Conservation (phyloP, 2,113 vertebrate species). For the Panthera leo region DNA sequence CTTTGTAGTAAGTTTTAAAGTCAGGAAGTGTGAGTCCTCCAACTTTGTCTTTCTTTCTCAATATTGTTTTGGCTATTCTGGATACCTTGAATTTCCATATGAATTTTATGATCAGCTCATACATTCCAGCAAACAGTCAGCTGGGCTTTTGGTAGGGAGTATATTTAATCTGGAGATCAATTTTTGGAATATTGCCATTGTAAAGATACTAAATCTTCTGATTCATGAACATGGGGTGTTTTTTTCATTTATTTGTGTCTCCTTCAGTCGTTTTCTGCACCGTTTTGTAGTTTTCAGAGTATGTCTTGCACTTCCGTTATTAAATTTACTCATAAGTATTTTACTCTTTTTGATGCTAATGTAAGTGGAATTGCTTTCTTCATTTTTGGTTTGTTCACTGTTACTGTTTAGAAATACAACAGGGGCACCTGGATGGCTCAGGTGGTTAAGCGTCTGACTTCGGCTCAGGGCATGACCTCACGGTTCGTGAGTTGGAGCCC, state of each 20-base stretch:
- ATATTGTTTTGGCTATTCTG: not conserved
- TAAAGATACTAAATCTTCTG: not conserved
- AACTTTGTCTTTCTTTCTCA: not conserved
- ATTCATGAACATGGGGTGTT: not conserved
- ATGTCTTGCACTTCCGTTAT: not conserved
- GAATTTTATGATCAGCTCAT: not conserved
- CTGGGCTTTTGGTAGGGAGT: not conserved
- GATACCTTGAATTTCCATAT: not conserved
- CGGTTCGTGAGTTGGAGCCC: no score
- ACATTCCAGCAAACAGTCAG: not conserved
- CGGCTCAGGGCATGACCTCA: no score
- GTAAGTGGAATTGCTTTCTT: not conserved
- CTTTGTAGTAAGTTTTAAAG: not conserved
- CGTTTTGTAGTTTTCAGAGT: not conserved
- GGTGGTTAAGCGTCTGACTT: no score
- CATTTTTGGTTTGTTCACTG: not conserved
- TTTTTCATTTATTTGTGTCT: not conserved
- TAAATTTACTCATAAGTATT: not conserved
- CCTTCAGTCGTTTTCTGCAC: not conserved
- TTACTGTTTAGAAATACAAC: not conserved
- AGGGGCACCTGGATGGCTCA: no score
- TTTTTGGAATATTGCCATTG: not conserved
- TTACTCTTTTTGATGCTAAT: not conserved
- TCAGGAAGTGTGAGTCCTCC: not conserved
- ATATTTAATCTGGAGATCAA: not conserved